phyloP scores from a whole-genome alignment of 2,888 invertebrate species.

The Vesta saturnalis region DNA sequence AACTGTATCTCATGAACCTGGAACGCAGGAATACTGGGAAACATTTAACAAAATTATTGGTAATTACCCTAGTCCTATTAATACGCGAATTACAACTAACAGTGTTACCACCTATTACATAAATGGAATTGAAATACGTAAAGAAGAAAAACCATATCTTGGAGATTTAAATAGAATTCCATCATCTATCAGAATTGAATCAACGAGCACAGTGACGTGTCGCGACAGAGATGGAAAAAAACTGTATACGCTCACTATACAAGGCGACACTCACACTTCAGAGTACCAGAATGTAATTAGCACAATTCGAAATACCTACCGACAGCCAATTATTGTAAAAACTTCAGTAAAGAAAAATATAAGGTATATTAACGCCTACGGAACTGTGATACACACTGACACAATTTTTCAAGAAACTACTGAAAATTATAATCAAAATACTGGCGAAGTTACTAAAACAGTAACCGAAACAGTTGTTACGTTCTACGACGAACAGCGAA shows the following conservation, averaged over 20 bases:
- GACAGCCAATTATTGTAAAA: background rate
- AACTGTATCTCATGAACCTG: constrained; percentile 13
- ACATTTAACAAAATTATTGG: constrained; percentile 16
- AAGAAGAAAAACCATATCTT: background rate
- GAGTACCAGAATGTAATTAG: background rate
- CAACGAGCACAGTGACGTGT: background rate
- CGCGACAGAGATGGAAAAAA: background rate
- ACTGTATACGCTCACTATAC: background rate
- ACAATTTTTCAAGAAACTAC: background rate
- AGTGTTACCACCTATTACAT: constrained; percentile 12
- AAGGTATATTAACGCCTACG: background rate
- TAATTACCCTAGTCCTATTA: constrained; percentile 1
- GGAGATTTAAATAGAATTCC: background rate
- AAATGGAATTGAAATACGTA: constrained; percentile 19
- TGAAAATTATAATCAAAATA: constrained; percentile 1
- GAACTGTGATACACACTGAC: background rate
- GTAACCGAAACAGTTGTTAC: background rate
- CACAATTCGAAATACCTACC: background rate
- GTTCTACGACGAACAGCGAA: constrained; percentile 4
- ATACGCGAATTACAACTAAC: background rate
- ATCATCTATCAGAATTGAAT: background rate
- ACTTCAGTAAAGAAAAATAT: constrained; percentile 7
- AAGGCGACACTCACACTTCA: background rate
- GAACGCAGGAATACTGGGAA: constrained; percentile 19
- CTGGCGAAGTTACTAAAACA: background rate